Evolutionary conservation across 2,888 invertebrate species (phyloP).

Genomic region (Hemicrepidius hirtus): DNA sequence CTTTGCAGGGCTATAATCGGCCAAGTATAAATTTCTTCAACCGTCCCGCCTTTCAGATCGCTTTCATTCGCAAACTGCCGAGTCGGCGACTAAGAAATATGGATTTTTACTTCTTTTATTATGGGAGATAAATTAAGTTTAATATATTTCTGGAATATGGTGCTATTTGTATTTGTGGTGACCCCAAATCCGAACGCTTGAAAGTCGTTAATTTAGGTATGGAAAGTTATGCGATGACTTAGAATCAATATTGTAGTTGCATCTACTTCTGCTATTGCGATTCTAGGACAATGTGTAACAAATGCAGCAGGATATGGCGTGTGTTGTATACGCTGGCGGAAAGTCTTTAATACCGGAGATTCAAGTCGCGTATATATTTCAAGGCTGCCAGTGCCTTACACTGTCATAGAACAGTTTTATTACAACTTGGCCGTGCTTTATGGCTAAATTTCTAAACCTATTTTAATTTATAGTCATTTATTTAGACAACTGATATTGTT

Average conservation of each 20-base stretch:
- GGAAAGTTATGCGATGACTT: constrained; percentile 29
- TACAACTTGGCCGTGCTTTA: constrained; percentile 42
- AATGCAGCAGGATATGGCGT: constrained; percentile 40
- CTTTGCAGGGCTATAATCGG: constrained; percentile 43
- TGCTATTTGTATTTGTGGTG: constrained; percentile 40
- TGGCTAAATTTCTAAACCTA: constrained; percentile 42
- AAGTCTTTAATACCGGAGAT: constrained; percentile 53
- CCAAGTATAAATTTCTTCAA: constrained; percentile 47
- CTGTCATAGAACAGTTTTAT: constrained; percentile 48
- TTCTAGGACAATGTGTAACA: constrained; percentile 36
- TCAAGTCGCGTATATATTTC: constrained; percentile 53
- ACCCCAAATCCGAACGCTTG: constrained; percentile 28
- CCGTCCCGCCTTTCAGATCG: constrained; percentile 45
- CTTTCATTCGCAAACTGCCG: constrained; percentile 48
- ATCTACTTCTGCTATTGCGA: constrained; percentile 20
- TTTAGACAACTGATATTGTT: constrained; percentile 38
- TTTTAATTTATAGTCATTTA: constrained; percentile 45
- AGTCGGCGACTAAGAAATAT: constrained; percentile 46
- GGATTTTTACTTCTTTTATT: constrained; percentile 49
- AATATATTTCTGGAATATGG: constrained; percentile 44
- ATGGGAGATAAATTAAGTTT: constrained; percentile 45
- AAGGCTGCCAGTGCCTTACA: constrained; percentile 44
- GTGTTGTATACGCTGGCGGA: constrained; percentile 50
- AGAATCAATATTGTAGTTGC: constrained; percentile 21
- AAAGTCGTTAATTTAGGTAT: constrained; percentile 30